A percentile compares a stretch with the other conserved stretches of the same genome.
These are phyloP conservation scores for Carabus problematicus DNA, from an alignment of 2,888 invertebrate species.

Conservation along the genomic window DNA sequence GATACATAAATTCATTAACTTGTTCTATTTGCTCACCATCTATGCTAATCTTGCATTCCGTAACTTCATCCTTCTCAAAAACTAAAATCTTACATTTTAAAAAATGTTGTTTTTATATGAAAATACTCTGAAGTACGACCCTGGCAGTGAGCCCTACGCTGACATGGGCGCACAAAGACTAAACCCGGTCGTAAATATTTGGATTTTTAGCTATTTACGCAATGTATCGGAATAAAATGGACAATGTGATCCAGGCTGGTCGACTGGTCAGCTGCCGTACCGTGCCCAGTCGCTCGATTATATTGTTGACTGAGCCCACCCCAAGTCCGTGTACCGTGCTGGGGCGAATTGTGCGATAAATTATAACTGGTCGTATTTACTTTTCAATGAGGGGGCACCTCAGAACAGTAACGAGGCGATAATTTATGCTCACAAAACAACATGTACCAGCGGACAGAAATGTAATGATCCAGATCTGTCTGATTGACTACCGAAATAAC, in stretches of 20 bases:
- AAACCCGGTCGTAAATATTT: slow-evolving; percentile 13
- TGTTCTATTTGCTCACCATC: no score
- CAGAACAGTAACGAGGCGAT: no score
- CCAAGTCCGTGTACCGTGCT: background rate
- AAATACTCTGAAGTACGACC: background rate
- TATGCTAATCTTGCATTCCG: no score
- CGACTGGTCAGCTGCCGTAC: background rate
- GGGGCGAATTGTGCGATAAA: slow-evolving; percentile 6
- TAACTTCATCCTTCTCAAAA: no score
- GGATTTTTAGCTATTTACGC: slow-evolving; percentile 13
- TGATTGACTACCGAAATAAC: no score
- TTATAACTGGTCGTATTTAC: background rate
- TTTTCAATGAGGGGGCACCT: no score
- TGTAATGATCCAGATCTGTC: no score
- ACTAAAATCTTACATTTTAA: no score
- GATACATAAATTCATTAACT: no score
- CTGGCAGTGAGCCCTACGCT: background rate
- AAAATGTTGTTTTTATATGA: background rate
- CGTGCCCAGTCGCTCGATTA: slow-evolving; percentile 1
- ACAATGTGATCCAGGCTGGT: background rate
- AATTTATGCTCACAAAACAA: no score
- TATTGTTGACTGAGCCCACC: background rate
- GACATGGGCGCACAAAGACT: slow-evolving; percentile 14
- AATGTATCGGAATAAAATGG: slow-evolving; percentile 12
- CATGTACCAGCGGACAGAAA: no score